Evolutionary conservation across 2,888 invertebrate genomes (phyloP).

Genomic region (Cryptocephalus primarius): DNA sequence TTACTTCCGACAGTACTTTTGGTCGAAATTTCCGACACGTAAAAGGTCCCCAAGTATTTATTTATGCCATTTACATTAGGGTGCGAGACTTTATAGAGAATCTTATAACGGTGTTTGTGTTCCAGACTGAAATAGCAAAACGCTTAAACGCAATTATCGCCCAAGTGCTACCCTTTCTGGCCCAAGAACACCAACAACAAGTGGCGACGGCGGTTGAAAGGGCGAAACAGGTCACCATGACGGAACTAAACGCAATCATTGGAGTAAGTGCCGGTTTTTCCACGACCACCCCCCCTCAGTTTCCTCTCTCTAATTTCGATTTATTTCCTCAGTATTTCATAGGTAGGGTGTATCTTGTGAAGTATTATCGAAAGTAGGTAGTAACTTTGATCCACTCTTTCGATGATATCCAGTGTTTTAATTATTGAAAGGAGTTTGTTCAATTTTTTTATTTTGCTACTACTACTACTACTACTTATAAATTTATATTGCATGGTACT

Average conservation of each 20-base stretch:
- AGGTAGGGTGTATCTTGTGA: no score
- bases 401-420: no score
- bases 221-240: slow-evolving; percentile 92
- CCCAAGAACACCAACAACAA: slow-evolving; percentile 85
- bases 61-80: neutral
- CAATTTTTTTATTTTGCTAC: neutral
- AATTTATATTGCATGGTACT: slow-evolving; percentile 1
- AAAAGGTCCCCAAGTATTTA: no score
- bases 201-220: slow-evolving; percentile 87
- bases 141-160: slow-evolving; percentile 86
- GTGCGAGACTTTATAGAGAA: neutral
- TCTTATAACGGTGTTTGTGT: neutral
- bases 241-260: slow-evolving; percentile 86
- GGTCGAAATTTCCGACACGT: no score
- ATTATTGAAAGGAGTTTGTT: no score
- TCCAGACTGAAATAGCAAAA: slow-evolving; percentile 92
- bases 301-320: no score
- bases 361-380: no score
- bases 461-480: slow-evolving; percentile 1
- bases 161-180: slow-evolving; percentile 87
- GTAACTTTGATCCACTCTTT: no score
- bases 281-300: no score
- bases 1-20: no score
- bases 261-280: slow-evolving; percentile 55
- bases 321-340: no score